Evolutionary conservation across 2,797 vertebrate species (phyloP).

Genomic region (Gymnopithys bicolor): DNA sequence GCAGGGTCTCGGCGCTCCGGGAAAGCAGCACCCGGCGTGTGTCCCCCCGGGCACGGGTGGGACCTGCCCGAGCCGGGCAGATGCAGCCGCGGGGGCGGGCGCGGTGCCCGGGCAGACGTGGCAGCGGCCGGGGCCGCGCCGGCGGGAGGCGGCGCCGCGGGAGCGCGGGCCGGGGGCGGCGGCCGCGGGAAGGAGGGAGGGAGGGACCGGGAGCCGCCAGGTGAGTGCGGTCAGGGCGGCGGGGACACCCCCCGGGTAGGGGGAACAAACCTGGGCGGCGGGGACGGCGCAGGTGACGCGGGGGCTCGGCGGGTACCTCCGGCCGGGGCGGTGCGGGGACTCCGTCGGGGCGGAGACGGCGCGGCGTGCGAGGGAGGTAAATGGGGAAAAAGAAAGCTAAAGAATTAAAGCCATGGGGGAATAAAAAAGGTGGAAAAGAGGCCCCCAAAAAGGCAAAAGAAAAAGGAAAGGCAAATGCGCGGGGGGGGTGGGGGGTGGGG

Average conservation of each 20-base stretch:
- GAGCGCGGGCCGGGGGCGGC: neutral
- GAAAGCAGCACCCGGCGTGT: rapidly evolving
- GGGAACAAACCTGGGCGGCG: too few relatives aligned
- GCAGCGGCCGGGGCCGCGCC: conserved; percentile 4
- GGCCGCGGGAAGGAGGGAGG: neutral
- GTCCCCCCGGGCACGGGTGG: neutral
- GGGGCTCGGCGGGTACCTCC: neutral
- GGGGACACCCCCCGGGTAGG: neutral
- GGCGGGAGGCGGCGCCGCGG: neutral
- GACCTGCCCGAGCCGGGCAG: neutral
- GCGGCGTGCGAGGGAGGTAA: neutral
- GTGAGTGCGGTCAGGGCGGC: neutral
- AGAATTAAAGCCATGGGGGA: rapidly evolving
- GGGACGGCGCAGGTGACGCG: neutral
- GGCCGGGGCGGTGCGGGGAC: neutral
- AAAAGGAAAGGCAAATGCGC: too few relatives aligned
- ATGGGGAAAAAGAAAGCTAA: neutral
- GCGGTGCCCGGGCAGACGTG: conserved; percentile 24
- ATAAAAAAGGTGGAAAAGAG: rapidly evolving
- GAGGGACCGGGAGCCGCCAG: neutral
- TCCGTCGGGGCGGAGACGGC: neutral
- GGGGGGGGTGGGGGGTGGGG: too few relatives aligned
- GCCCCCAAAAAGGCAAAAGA: rapidly evolving
- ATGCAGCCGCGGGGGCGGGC: neutral
- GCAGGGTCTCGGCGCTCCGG: neutral